phyloP scores from a whole-genome alignment of 2,888 invertebrate species.

The Pterostichus niger region DNA sequence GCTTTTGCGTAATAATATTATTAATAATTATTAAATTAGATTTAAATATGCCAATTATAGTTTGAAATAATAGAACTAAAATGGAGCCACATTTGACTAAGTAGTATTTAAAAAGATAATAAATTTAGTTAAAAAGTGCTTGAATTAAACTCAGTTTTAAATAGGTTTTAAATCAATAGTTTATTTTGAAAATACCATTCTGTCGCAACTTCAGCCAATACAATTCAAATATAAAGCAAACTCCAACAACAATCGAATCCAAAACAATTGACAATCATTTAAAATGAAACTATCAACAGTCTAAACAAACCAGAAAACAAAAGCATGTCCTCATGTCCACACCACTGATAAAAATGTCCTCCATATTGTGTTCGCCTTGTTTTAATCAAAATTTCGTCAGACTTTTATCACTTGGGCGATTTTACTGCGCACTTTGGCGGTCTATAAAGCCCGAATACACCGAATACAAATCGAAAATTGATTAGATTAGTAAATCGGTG shows the following conservation, averaged over 20 bases:
- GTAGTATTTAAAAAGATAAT: too few relatives aligned
- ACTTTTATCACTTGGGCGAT: constrained; percentile 23
- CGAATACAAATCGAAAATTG: constrained; percentile 64
- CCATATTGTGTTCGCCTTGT: constrained; percentile 35
- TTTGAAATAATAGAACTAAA: too few relatives aligned
- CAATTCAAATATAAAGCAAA: neutral
- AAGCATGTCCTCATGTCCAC: neutral
- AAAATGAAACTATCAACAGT: neutral
- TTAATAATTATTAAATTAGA: too few relatives aligned
- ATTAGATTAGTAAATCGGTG: constrained; percentile 61
- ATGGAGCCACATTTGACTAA: too few relatives aligned
- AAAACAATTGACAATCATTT: neutral
- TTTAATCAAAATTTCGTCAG: constrained; percentile 59
- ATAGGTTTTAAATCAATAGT: neutral
- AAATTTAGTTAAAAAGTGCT: too few relatives aligned
- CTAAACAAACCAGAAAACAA: neutral
- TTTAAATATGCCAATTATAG: too few relatives aligned
- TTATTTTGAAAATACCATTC: neutral
- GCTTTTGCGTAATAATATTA: too few relatives aligned
- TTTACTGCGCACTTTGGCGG: constrained; percentile 41
- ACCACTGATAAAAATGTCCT: constrained; percentile 2
- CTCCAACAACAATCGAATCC: neutral
- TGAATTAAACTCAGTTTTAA: too few relatives aligned
- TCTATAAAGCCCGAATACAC: constrained; percentile 49
- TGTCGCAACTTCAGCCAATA: too few relatives aligned